Conservation (phyloP, 2,113 vertebrate species). For the Laterallus jamaicensis region DNA sequence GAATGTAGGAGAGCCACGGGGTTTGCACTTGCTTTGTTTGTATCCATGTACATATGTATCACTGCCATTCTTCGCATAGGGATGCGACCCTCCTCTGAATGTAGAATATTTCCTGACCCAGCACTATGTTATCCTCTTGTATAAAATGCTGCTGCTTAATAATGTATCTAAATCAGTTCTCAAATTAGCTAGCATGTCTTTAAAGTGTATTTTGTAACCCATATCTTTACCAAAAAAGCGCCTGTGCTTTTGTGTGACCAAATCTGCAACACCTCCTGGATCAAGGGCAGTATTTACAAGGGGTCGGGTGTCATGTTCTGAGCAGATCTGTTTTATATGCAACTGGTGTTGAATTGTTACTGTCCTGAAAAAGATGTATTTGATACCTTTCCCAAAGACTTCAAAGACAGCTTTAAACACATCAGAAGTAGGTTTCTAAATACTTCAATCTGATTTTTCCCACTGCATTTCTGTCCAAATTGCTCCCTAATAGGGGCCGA, state of each 20-base stretch:
- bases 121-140: slow-evolving; percentile 79
- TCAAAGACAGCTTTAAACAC: slow-evolving; percentile 37
- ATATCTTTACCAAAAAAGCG: slow-evolving; percentile 69
- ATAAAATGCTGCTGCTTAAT: slow-evolving; percentile 80
- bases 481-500: not conserved
- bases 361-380: slow-evolving; percentile 19
- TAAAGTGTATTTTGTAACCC: slow-evolving; percentile 80
- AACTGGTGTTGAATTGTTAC: slow-evolving; percentile 39
- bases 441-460: slow-evolving; percentile 10
- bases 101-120: slow-evolving; percentile 73
- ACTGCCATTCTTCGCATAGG: slow-evolving; percentile 33
- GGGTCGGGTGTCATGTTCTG: slow-evolving; percentile 45
- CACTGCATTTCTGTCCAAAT: slow-evolving; percentile 40
- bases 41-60: slow-evolving; percentile 44
- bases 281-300: slow-evolving; percentile 76
- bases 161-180: slow-evolving; percentile 74
- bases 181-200: slow-evolving; percentile 74
- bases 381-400: slow-evolving; percentile 49
- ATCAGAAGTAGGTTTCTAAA: slow-evolving; percentile 32
- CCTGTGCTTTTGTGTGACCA: slow-evolving; percentile 73
- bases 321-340: slow-evolving; percentile 59
- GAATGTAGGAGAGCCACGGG: slow-evolving; percentile 44
- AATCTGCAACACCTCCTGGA: slow-evolving; percentile 61
- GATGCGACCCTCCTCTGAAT: slow-evolving; percentile 75
- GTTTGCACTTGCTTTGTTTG: slow-evolving; percentile 64